Conservation (phyloP, 2,113 vertebrate species). For the Cygnus atratus region DNA sequence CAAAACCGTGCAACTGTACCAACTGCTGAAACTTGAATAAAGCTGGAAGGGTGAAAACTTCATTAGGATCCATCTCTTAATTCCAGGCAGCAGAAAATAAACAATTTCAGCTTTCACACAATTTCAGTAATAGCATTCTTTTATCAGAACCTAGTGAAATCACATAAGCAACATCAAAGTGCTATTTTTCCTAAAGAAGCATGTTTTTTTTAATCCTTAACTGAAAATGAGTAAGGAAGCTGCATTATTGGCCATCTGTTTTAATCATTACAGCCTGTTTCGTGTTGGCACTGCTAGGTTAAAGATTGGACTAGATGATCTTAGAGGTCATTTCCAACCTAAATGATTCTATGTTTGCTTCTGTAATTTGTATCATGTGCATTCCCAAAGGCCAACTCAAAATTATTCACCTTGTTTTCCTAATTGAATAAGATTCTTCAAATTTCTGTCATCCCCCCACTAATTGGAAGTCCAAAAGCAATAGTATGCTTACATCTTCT, state of each 20-base stretch:
- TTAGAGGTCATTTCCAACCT: too few species aligned
- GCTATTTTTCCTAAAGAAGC: background rate
- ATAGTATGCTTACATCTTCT: background rate
- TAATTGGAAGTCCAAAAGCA: background rate
- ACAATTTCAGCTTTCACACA: background rate
- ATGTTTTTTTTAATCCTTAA: background rate
- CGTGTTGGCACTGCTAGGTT: background rate
- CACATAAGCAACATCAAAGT: background rate
- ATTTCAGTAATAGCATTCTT: background rate
- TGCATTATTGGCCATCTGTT: background rate
- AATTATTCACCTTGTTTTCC: background rate
- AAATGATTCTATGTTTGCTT: background rate
- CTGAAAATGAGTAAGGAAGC: background rate
- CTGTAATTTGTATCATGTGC: background rate
- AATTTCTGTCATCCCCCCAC: background rate
- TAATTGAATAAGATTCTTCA: background rate
- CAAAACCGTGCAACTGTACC: background rate
- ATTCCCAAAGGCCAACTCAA: background rate
- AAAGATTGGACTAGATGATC: too few species aligned
- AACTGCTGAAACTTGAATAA: background rate
- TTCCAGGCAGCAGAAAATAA: background rate
- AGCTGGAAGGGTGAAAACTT: background rate
- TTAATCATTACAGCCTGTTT: background rate
- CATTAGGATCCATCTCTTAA: background rate
- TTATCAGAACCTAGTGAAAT: background rate